phyloP scores from a whole-genome alignment of 2,888 invertebrate genomes.

The Sericinus montela region DNA sequence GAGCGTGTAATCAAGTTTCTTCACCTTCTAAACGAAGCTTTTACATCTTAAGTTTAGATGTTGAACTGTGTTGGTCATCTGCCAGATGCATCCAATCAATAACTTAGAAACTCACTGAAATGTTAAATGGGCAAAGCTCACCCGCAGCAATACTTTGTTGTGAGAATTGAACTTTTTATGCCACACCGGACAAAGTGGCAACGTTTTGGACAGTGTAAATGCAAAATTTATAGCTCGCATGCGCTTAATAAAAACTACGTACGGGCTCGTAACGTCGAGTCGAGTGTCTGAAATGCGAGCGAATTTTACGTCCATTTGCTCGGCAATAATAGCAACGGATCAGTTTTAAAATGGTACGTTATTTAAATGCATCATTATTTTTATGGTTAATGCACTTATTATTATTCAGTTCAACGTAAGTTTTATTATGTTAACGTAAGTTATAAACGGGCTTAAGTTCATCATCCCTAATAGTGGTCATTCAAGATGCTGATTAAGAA shows the following conservation, averaged over 20 bases:
- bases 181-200: slow-evolving; percentile 45
- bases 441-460: no score
- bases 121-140: slow-evolving; percentile 47
- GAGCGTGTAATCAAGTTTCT: no score
- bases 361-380: background rate
- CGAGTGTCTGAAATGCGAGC: slow-evolving; percentile 30
- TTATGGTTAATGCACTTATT: background rate
- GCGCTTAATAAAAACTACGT: slow-evolving; percentile 58
- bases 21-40: no score
- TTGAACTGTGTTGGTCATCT: slow-evolving; percentile 11
- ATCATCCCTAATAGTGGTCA: no score
- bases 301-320: slow-evolving; percentile 27
- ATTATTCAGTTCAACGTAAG: no score
- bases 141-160: slow-evolving; percentile 49
- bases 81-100: slow-evolving; percentile 37
- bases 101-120: slow-evolving; percentile 55
- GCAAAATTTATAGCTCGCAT: slow-evolving; percentile 59
- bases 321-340: background rate
- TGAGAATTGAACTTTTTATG: slow-evolving; percentile 59
- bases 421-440: no score
- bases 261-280: slow-evolving; percentile 36
- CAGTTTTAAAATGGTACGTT: background rate
- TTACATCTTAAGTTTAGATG: background rate
- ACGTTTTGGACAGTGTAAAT: slow-evolving; percentile 56
- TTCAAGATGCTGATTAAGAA: no score